Conservation (phyloP, 2,113 vertebrate genomes). For the Oryzias curvinotus region DNA sequence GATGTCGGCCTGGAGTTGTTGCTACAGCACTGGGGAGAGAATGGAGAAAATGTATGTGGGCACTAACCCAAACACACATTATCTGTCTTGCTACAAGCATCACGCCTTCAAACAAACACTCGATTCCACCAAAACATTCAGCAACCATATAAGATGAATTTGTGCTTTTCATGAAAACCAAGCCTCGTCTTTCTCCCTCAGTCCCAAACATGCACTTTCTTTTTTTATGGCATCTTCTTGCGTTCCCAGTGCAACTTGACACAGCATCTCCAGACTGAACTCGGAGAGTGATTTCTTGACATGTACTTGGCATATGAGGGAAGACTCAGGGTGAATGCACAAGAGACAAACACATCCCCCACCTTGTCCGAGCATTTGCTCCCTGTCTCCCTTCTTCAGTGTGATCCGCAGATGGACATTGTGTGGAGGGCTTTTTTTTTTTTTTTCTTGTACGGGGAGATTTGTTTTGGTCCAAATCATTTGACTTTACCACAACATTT, state of each 20-base stretch:
- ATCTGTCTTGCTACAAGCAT: constrained; percentile 6
- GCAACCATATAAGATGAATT: not conserved
- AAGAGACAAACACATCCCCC: constrained; percentile 47
- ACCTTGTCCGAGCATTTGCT: constrained; percentile 53
- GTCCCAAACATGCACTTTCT: not conserved
- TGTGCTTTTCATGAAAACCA: no score
- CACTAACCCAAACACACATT: constrained; percentile 5
- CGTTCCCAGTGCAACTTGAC: constrained; percentile 43
- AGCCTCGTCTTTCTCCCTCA: no score
- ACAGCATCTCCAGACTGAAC: constrained; percentile 49
- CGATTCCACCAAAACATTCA: constrained; percentile 2
- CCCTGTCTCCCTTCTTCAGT: constrained; percentile 9
- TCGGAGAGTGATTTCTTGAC: constrained; percentile 50
- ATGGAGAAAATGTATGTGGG: constrained; percentile 11
- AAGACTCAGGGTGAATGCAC: constrained; percentile 44
- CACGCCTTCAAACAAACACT: constrained; percentile 1
- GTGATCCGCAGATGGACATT: constrained; percentile 29
- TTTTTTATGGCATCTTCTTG: constrained; percentile 12
- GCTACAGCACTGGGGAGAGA: constrained; percentile 43
- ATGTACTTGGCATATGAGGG: constrained; percentile 42
- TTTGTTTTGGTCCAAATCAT: not conserved
- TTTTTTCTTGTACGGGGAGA: not conserved
- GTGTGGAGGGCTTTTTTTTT: not conserved
- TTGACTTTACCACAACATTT: not conserved
- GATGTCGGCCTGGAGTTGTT: constrained; percentile 68